Conservation (phyloP, 2,113 vertebrate species). For the Hydrolagus affinis region DNA sequence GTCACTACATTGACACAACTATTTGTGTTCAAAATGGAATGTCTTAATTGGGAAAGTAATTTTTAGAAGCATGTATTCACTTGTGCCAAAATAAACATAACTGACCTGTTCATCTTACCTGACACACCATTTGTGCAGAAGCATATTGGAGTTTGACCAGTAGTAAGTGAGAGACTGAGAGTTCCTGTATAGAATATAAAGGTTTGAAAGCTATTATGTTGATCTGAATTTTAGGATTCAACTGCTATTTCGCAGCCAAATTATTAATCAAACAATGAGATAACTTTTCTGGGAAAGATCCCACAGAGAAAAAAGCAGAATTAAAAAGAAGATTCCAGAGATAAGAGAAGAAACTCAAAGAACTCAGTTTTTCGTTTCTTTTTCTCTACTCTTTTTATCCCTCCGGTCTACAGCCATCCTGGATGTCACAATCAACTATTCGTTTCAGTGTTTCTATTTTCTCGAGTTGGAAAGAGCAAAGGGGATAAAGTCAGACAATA, state of each 20-base stretch:
- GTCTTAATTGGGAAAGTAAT: no score
- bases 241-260: neutral
- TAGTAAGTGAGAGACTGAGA: constrained; percentile 39
- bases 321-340: neutral
- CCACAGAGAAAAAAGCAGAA: neutral
- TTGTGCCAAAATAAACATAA: no score
- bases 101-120: constrained; percentile 35
- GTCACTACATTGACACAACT: no score
- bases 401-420: no score
- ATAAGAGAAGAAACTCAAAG: neutral
- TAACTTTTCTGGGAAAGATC: neutral
- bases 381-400: no score
- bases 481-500: no score
- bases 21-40: no score
- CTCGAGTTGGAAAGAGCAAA: no score
- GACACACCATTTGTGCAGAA: constrained; percentile 40
- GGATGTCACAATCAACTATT: no score
- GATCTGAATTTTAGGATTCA: neutral
- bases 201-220: neutral
- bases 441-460: no score
- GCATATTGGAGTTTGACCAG: constrained; percentile 41
- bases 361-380: neutral
- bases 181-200: constrained; percentile 40
- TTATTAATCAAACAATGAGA: neutral
- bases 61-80: no score